A percentile compares a stretch with the other conserved stretches of the same genome.
Conservation (phyloP, 2,113 vertebrate genomes). For the Neopipo cinnamomea region DNA sequence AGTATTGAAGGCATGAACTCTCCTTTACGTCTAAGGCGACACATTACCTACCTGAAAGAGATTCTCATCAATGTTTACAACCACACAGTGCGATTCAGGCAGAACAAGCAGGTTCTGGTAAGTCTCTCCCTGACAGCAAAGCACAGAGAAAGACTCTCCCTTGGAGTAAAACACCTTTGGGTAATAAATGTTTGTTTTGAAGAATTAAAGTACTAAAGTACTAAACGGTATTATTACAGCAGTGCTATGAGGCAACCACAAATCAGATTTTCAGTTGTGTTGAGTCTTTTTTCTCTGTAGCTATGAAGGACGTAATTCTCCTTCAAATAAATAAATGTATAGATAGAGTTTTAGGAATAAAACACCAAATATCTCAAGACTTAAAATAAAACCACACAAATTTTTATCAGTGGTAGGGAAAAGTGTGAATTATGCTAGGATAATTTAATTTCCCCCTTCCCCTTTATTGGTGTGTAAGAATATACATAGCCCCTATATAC, state of each 20-base stretch:
- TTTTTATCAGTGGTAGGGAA: neutral
- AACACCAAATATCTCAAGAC: neutral
- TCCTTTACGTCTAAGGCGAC: neutral
- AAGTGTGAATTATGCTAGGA: neutral
- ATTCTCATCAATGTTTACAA: conserved; percentile 78
- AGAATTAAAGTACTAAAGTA: neutral
- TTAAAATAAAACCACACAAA: neutral
- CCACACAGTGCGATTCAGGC: conserved; percentile 76
- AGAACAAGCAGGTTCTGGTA: conserved; percentile 71
- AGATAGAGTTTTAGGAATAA: neutral
- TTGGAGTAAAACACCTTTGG: neutral
- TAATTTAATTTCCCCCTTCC: neutral
- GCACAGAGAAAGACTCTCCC: neutral
- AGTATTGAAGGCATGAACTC: conserved; percentile 75
- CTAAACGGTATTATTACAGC: neutral
- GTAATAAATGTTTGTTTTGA: neutral
- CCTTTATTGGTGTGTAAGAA: neutral
- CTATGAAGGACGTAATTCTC: neutral
- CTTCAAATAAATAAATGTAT: neutral
- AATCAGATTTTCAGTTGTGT: neutral
- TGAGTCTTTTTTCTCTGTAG: neutral
- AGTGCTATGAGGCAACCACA: neutral
- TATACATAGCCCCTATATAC: neutral
- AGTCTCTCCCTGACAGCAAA: conserved; percentile 29
- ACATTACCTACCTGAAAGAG: conserved; percentile 60